Percentiles rank a stretch among this genome's conserved stretches.
These are phyloP conservation scores for Teleopsis dalmanni DNA, from an alignment of 1,140 invertebrate genomes.

Conservation along the genomic window DNA sequence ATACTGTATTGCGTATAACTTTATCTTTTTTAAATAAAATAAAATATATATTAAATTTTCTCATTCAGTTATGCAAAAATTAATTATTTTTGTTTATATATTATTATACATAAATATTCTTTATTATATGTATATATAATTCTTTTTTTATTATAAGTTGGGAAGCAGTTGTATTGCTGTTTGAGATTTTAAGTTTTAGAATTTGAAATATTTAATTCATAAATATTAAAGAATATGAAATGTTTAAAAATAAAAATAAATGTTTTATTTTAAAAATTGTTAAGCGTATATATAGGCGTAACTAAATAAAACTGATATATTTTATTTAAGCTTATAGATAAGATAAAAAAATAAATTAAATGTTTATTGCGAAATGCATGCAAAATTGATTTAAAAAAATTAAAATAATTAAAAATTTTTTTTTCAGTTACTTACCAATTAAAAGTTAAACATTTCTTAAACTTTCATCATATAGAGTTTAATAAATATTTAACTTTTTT, in stretches of 20 bases:
- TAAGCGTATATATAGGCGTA: too few relatives aligned
- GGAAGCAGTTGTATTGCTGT: not conserved
- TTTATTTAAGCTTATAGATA: too few relatives aligned
- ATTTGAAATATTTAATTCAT: not conserved
- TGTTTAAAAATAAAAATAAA: too few relatives aligned
- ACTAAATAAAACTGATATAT: too few relatives aligned
- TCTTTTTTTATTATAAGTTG: not conserved
- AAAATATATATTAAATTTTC: not conserved
- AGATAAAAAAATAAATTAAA: too few relatives aligned
- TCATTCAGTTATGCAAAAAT: conserved; percentile 6
- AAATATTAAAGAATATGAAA: too few relatives aligned
- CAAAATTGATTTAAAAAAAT: not conserved
- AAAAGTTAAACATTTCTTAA: too few relatives aligned
- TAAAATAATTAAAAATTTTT: too few relatives aligned
- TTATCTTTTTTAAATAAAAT: not conserved
- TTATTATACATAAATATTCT: not conserved
- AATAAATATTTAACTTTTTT: not conserved
- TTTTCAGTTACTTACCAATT: not conserved
- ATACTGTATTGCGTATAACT: conserved; percentile 1
- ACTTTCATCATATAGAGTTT: not conserved
- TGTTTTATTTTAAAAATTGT: too few relatives aligned
- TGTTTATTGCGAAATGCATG: not conserved
- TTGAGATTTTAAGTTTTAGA: not conserved
- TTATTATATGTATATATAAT: conserved; percentile 6
- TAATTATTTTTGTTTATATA: conserved; percentile 5